phyloP scores from a whole-genome alignment of 2,113 vertebrate genomes.

The Leptobrachium leishanense region DNA sequence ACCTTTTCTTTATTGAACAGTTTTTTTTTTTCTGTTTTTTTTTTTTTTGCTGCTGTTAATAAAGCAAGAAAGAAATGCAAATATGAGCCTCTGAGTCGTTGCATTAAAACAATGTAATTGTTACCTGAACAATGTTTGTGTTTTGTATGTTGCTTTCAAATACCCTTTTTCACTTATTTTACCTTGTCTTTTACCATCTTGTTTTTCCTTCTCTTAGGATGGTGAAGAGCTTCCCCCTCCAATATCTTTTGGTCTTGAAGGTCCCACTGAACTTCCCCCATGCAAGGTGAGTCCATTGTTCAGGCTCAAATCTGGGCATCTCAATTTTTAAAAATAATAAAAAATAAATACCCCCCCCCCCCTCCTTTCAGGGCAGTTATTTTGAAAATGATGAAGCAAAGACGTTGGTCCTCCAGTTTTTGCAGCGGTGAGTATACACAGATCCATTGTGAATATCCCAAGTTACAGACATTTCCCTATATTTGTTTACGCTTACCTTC shows the following conservation, averaged over 20 bases:
- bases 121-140: too few species aligned
- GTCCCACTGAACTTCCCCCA: conserved; percentile 75
- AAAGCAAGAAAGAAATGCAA: too few species aligned
- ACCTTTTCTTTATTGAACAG: too few species aligned
- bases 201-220: conserved; percentile 65
- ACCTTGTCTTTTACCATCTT: too few species aligned
- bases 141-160: background rate
- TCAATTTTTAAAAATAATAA: too few species aligned
- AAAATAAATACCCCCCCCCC: background rate
- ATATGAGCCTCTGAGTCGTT: too few species aligned
- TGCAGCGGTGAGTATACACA: conserved; percentile 81
- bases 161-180: too few species aligned
- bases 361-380: conserved; percentile 75
- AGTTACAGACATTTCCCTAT: background rate
- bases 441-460: background rate
- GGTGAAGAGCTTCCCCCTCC: conserved; percentile 84
- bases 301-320: background rate
- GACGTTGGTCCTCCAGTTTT: conserved; percentile 73
- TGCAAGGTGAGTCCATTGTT: conserved; percentile 71
- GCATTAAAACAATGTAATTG: too few species aligned
- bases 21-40: too few species aligned
- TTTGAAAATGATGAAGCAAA: conserved; percentile 82
- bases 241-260: conserved; percentile 84
- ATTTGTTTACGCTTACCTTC: background rate
- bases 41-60: too few species aligned